These are phyloP conservation scores for Drosophila dunni DNA, from an alignment of 1,140 invertebrate species.

Conservation along the genomic window DNA sequence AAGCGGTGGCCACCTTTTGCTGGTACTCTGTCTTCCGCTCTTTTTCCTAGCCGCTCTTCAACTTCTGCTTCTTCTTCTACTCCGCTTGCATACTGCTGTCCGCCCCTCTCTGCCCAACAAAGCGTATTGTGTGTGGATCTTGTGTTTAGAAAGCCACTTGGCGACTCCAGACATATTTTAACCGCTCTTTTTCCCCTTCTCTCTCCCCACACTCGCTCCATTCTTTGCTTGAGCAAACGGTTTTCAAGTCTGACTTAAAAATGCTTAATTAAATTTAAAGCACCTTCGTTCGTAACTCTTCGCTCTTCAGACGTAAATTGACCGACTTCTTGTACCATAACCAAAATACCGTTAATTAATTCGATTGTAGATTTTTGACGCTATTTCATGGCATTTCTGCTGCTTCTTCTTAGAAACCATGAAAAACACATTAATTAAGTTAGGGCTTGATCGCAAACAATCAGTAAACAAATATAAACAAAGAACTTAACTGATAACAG, in stretches of 20 bases:
- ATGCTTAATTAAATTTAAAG: conserved; percentile 76
- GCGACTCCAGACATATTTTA: conserved; percentile 46
- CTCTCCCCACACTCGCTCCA: neutral
- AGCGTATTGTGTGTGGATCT: conserved; percentile 52
- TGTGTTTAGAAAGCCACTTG: conserved; percentile 73
- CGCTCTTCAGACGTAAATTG: conserved; percentile 53
- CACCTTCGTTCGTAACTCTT: conserved; percentile 18
- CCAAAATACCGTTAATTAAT: conserved; percentile 71
- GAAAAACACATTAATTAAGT: neutral
- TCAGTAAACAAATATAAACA: conserved; percentile 3
- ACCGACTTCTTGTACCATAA: conserved; percentile 71
- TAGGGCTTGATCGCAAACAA: neutral
- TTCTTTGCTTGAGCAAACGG: neutral
- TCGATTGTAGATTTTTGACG: conserved; percentile 51
- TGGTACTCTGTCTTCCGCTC: neutral
- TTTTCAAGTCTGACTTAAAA: conserved; percentile 28
- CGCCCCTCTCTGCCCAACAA: conserved; percentile 46
- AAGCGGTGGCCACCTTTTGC: conserved; percentile 53
- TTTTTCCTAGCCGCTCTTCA: neutral
- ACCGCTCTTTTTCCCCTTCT: conserved; percentile 31
- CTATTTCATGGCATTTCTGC: neutral
- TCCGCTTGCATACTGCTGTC: neutral
- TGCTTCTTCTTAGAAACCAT: conserved; percentile 23
- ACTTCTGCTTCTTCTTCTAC: conserved; percentile 7
- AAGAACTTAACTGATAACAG: conserved; percentile 9